Evolutionary conservation across 2,113 vertebrate species (phyloP).

Genomic region (Tragulus kanchil): DNA sequence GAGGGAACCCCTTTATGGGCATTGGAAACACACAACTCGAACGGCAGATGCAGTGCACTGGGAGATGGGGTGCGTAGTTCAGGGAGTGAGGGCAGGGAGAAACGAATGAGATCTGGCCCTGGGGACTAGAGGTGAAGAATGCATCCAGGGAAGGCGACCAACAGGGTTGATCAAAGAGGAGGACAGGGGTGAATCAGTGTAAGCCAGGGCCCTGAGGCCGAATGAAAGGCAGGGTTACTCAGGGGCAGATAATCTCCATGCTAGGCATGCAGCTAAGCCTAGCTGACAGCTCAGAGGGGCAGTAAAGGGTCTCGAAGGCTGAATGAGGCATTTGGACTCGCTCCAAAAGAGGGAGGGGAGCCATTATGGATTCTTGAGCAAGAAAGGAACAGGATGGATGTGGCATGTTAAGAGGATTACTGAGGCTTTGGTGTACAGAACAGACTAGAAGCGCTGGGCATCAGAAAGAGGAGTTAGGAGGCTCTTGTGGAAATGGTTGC

Average conservation of each 20-base stretch:
- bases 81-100: background rate
- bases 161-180: background rate
- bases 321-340: background rate
- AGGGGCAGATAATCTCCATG: background rate
- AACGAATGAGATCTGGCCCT: background rate
- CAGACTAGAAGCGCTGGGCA: background rate
- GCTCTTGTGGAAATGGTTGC: conserved; percentile 37
- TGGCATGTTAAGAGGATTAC: conserved; percentile 46
- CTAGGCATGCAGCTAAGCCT: background rate
- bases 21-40: background rate
- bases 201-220: background rate
- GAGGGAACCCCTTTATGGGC: background rate
- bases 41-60: background rate
- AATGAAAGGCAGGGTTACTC: background rate
- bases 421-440: conserved; percentile 34
- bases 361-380: conserved; percentile 17
- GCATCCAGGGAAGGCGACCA: background rate
- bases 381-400: conserved; percentile 21
- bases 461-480: conserved; percentile 16
- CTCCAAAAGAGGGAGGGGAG: background rate
- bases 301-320: background rate
- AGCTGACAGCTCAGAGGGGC: background rate
- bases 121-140: conserved; percentile 6
- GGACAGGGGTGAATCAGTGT: background rate
- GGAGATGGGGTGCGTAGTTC: background rate